Base-by-base conservation (phyloP, 1,140 invertebrate species). In the Thrips palmi region DNA sequence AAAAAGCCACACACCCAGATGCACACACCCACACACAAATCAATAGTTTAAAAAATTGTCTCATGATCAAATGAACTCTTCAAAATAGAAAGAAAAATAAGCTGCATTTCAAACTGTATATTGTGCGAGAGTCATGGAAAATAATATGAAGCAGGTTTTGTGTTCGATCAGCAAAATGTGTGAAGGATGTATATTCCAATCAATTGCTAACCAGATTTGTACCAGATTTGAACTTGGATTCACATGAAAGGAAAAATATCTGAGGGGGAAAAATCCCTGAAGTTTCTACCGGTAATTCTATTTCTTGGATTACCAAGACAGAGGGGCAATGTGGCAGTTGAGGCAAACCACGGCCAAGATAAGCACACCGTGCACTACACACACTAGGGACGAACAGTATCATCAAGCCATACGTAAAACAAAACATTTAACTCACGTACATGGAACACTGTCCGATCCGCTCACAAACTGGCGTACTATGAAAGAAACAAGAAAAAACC, bases 391-490 rank as follows among this genome's bases (percentile, higher is more conserved):
- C 51, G 52, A 47, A 50, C 50, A 48, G 47, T 50, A 32, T 49
- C 45, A 27, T 11, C 8, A 15, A 37, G 23, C 17, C 17, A 14
- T 32, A 15, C 22, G 37, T 45, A 44, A 34, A 43, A 47, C 40
- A 45, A 49, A 44, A 42, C 40, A 43, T 41, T 41, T 40, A 42
- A 47, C 42, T 47, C 70, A 73, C 70, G 63, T 71, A 73, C 70
- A 68, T 66, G 68, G 66, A 58, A 70, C 64, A 68, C 68, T 70
- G 62, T 71, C 68, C 58, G 67, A 65, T 63, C 68, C 67, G 67
- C 67, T 68, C 64, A 71, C 66, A 69, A 68, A 71, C 60, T 71
- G 70, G 68, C 69, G 69, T 67, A 71, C 69, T 71, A 71, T 65
- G 67, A 69, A 63, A 70, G 63, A 65, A 56, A 57, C 22, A 45